Percentiles rank a stretch among this genome's conserved stretches.
phyloP scores from a whole-genome alignment of 2,113 vertebrate genomes.

The Ornithorhynchus anatinus region DNA sequence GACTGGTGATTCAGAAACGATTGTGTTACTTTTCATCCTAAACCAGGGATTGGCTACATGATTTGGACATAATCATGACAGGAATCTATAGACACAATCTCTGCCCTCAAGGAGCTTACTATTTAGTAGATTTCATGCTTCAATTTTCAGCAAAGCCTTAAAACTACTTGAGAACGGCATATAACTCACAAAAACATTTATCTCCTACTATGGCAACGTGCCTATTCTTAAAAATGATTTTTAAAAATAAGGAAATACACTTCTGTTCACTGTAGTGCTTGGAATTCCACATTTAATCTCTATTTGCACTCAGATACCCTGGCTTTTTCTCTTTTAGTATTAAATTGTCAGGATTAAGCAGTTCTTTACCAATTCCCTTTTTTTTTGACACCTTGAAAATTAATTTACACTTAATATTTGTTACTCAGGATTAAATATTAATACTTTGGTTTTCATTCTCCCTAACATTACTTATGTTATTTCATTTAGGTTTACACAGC shows the following conservation, averaged over 20 bases:
- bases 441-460: neutral
- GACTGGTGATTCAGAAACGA: too few relatives aligned
- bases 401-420: neutral
- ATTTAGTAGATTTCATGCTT: too few relatives aligned
- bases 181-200: neutral
- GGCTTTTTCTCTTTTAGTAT: neutral
- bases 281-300: neutral
- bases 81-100: too few relatives aligned
- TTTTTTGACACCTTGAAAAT: too few relatives aligned
- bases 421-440: neutral
- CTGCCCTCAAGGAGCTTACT: too few relatives aligned
- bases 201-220: neutral
- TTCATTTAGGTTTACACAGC: neutral
- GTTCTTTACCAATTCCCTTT: too few relatives aligned
- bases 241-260: neutral
- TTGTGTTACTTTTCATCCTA: too few relatives aligned
- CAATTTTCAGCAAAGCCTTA: too few relatives aligned
- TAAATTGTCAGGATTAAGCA: neutral
- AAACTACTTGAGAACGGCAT: neutral
- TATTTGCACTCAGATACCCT: neutral
- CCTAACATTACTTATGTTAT: neutral
- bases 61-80: too few relatives aligned
- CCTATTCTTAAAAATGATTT: neutral
- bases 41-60: too few relatives aligned
- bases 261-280: too few relatives aligned